phyloP scores from a whole-genome alignment of 2,888 invertebrate genomes.

The Chrysolina oricalcia region DNA sequence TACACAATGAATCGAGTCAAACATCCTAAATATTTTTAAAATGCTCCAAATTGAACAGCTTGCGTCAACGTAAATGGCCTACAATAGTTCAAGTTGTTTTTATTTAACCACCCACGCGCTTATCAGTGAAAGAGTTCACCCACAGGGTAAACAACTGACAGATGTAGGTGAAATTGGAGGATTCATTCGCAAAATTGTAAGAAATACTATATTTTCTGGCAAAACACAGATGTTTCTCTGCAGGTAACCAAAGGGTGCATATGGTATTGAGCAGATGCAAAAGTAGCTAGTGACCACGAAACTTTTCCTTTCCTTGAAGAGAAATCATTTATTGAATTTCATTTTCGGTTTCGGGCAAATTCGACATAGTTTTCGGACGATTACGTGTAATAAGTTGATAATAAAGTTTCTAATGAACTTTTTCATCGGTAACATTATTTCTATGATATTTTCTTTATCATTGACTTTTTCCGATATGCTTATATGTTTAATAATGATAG shows the following conservation, averaged over 20 bases:
- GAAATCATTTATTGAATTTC: constrained; percentile 38
- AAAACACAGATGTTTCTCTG: constrained; percentile 63
- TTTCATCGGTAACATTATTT: no score
- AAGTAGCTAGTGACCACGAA: constrained; percentile 44
- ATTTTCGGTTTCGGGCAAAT: constrained; percentile 30
- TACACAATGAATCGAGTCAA: background rate
- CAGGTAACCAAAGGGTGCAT: constrained; percentile 61
- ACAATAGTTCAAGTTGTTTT: constrained; percentile 55
- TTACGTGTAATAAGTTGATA: background rate
- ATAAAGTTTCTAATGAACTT: no score
- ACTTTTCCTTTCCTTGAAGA: constrained; percentile 53
- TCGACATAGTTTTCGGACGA: constrained; percentile 27
- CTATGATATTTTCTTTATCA: no score
- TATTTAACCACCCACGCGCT: constrained; percentile 62
- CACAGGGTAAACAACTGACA: constrained; percentile 61
- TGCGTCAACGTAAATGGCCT: constrained; percentile 36
- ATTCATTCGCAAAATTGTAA: constrained; percentile 61
- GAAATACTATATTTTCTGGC: constrained; percentile 65
- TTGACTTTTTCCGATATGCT: no score
- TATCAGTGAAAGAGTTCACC: constrained; percentile 57
- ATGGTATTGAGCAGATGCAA: constrained; percentile 61
- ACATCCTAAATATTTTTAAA: constrained; percentile 28
- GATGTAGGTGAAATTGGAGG: constrained; percentile 57
- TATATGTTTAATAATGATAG: no score
- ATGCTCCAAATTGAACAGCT: constrained; percentile 30